phyloP scores from a whole-genome alignment of 2,888 invertebrate genomes.

The Morinoia aosen region DNA sequence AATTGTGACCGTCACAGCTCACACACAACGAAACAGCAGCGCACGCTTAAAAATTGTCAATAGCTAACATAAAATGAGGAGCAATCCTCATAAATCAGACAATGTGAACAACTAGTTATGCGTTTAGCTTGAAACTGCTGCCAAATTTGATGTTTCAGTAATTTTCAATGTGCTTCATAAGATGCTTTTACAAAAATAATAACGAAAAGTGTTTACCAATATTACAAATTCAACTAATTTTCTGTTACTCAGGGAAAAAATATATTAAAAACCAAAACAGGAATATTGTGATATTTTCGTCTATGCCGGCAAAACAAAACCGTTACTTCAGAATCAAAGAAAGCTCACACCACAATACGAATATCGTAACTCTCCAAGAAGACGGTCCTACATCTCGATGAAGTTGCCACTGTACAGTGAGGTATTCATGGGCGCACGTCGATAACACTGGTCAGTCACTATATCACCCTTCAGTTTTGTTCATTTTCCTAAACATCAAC shows the following conservation, averaged over 20 bases:
- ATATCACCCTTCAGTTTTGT: not conserved
- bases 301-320: not conserved
- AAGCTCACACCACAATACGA: not conserved
- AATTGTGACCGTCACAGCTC: not conserved
- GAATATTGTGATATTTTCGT: not conserved
- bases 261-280: too few species aligned
- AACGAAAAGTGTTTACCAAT: too few species aligned
- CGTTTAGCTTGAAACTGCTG: not conserved
- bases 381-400: not conserved
- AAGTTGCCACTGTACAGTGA: not conserved
- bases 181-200: too few species aligned
- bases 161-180: too few species aligned
- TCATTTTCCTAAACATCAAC: not conserved
- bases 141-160: too few species aligned
- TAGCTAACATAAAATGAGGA: not conserved
- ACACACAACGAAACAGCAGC: not conserved
- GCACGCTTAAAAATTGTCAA: not conserved
- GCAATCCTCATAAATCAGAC: not conserved
- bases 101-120: not conserved
- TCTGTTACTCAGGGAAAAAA: too few species aligned
- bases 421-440: not conserved
- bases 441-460: too few species aligned
- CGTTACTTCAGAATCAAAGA: not conserved
- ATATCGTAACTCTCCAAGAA: not conserved
- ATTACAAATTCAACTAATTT: too few species aligned